Conservation (phyloP, 1,140 invertebrate species). For the Lineus longissimus region DNA sequence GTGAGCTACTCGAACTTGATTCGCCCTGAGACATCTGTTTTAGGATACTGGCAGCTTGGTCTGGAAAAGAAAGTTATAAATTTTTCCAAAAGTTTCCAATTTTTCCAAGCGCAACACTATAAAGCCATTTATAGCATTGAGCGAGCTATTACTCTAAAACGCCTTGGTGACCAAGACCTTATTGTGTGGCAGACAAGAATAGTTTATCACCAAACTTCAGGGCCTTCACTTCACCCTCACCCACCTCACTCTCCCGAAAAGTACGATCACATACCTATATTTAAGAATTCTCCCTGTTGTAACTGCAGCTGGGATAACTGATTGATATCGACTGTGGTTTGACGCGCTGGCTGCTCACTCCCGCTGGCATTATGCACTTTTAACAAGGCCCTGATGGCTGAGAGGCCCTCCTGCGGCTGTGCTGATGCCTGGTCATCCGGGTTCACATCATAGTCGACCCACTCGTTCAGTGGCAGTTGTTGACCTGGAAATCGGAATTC, state of each 20-base stretch:
- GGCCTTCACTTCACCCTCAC: no score
- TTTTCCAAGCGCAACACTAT: no score
- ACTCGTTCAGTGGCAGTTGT: slow-evolving; percentile 34
- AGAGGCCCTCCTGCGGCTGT: slow-evolving; percentile 17
- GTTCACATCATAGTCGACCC: slow-evolving; percentile 41
- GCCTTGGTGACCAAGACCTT: no score
- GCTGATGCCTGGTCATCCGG: slow-evolving; percentile 25
- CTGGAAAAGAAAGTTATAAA: slow-evolving; percentile 13
- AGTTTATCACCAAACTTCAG: no score
- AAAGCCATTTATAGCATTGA: no score
- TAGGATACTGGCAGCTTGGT: slow-evolving; percentile 39
- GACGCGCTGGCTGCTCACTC: not conserved
- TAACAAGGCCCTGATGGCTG: slow-evolving; percentile 31
- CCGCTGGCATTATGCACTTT: slow-evolving; percentile 20
- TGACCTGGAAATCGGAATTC: slow-evolving; percentile 8
- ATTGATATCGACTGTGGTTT: slow-evolving; percentile 7
- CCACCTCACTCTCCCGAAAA: not conserved
- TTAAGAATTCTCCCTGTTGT: slow-evolving; percentile 21
- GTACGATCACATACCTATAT: slow-evolving; percentile 24
- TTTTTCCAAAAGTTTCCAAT: no score
- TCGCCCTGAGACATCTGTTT: slow-evolving; percentile 19
- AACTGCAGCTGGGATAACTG: slow-evolving; percentile 30
- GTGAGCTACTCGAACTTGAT: not conserved
- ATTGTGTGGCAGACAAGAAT: no score
- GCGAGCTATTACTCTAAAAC: not conserved